These are phyloP conservation scores for Gambusia yucatana DNA, from an alignment of 2,797 vertebrate species.

Conservation along the genomic window DNA sequence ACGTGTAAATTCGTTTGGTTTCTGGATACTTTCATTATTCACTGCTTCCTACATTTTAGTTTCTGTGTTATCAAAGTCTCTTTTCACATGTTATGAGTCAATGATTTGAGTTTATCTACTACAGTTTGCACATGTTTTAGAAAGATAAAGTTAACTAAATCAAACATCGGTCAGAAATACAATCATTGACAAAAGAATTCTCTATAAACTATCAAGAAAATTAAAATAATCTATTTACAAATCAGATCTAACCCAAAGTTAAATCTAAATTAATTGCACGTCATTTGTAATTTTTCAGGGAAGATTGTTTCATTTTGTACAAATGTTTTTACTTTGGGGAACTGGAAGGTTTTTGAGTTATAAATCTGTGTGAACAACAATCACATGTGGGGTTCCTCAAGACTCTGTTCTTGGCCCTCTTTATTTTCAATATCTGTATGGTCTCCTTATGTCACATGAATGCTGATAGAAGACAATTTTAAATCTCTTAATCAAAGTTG, in stretches of 20 bases:
- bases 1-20: background rate
- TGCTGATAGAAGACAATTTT: no score
- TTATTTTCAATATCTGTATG: no score
- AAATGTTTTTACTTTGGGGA: no score
- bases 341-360: no score
- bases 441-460: no score
- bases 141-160: background rate
- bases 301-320: no score
- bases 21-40: background rate
- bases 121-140: background rate
- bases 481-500: background rate
- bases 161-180: background rate
- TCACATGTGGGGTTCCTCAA: no score
- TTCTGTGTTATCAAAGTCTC: background rate
- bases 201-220: background rate
- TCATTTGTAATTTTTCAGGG: no score
- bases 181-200: background rate
- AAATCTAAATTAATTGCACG: no score
- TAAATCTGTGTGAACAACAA: no score
- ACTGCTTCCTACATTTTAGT: background rate
- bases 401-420: no score
- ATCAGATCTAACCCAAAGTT: background rate
- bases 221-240: background rate
- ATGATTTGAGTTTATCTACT: background rate
- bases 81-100: background rate